Evolutionary conservation across 2,113 vertebrate genomes (phyloP).

Genomic region (Macrotis lagotis): DNA sequence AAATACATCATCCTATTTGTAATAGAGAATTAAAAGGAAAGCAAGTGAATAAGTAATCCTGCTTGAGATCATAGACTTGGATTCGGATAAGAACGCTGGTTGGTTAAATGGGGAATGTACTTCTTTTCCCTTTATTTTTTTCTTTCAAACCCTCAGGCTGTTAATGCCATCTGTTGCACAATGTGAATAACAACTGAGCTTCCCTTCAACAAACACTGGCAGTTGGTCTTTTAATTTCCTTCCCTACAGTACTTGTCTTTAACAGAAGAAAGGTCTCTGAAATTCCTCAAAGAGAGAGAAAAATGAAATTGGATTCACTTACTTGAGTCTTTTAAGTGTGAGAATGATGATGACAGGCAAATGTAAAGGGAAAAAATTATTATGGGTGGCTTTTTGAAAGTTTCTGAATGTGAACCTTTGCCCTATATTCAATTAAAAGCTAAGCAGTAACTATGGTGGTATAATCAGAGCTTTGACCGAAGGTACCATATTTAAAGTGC

Average conservation of each 20-base stretch:
- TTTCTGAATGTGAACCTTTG: conserved; percentile 21
- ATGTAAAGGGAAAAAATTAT: conserved; percentile 21
- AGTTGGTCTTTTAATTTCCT: conserved; percentile 60
- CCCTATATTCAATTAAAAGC: not conserved
- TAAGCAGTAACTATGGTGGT: not conserved
- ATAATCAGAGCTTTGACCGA: not conserved
- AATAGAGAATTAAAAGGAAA: conserved; percentile 25
- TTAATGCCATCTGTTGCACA: conserved; percentile 59
- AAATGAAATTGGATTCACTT: conserved; percentile 20
- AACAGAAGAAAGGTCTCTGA: conserved; percentile 31
- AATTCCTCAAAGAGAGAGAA: conserved; percentile 35
- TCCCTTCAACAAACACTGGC: conserved; percentile 65
- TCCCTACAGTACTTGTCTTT: conserved; percentile 52
- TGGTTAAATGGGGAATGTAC: not conserved
- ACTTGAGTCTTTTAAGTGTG: conserved; percentile 39
- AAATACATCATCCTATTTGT: conserved; percentile 11
- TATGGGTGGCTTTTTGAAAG: not conserved
- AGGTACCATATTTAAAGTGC: not conserved
- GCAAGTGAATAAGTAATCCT: not conserved
- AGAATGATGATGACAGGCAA: conserved; percentile 1
- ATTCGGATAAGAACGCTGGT: not conserved
- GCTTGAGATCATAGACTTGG: not conserved
- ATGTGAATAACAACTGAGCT: conserved; percentile 59
- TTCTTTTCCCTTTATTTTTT: conserved; percentile 32
- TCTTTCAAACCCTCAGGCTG: conserved; percentile 29